Base-by-base conservation (phyloP, 2,797 vertebrate species). In the Sebastes nivosus region DNA sequence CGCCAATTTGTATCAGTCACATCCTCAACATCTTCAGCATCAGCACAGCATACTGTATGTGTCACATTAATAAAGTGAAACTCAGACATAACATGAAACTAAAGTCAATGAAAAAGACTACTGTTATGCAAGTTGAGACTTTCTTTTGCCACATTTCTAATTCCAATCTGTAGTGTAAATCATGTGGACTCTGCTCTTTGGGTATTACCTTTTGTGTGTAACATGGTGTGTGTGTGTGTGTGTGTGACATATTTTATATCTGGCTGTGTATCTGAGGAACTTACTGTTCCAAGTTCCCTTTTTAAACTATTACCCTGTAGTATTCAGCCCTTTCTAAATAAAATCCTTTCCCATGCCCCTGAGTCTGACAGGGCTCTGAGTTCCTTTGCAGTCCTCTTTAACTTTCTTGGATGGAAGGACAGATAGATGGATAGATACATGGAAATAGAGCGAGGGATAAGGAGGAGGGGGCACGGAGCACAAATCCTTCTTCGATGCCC, bases 311-410 rank as follows among this genome's bases (percentile, higher is more conserved):
- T 59, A 12, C 27, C 64, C 38, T 10, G 30, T 46, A 73, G n/a
- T 71, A 46, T 50, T 29, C 14, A 32, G 5, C 18, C 63, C 54
- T 58, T 69, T 82, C 18, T 55, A 69, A 63, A 83, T 73, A 24
- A 76, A 86, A 81, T 76, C 80, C 71, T 83, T 91, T 91, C 92
- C 88, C 85, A 91, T 89, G 88, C 77, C 81, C 84, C 71, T 25
- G 36, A 71, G 46, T 72, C 57, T 61, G 38, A 73, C 3, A 55
- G 74, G 71, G 77, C 78, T 80, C 70, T 8, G 25, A 65, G 59
- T 55, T 83, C 59, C 58, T 72, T 59, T 64, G 76, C 58, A 60
- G 67, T 72, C 54, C 67, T 76, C 73, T 82, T 71, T 60, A 77
- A 79, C 75, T 79, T 85, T 58, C 76, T 63, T 3, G 10, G 79